Conservation (phyloP, 2,113 vertebrate species). For the Tympanuchus pallidicinctus region DNA sequence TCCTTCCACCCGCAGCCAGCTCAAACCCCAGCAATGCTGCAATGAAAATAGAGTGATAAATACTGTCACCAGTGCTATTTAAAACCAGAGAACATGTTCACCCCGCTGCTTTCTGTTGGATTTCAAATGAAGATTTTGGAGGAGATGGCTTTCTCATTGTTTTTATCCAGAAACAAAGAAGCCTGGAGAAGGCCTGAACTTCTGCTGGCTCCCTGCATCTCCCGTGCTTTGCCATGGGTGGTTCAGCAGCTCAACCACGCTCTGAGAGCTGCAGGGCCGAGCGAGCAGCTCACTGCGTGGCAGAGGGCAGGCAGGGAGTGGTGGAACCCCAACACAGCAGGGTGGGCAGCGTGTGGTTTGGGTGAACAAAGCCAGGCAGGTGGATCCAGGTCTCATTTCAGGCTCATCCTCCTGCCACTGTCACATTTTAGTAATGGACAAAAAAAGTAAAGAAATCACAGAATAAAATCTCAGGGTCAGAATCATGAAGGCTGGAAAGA, state of each 20-base stretch:
- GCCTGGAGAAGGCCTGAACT: not conserved
- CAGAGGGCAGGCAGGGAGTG: not conserved
- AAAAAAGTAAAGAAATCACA: not conserved
- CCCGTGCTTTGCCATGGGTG: not conserved
- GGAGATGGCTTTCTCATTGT: not conserved
- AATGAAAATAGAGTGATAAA: conserved; percentile 21
- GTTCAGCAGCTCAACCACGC: not conserved
- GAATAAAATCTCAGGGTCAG: too few species aligned
- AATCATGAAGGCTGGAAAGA: too few species aligned
- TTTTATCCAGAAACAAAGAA: conserved; percentile 9
- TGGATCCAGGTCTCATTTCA: not conserved
- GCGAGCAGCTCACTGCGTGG: not conserved
- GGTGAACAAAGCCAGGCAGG: not conserved
- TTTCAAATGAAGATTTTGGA: not conserved
- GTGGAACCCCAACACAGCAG: not conserved
- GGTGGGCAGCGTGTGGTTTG: not conserved
- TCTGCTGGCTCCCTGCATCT: not conserved
- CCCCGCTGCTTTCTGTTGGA: conserved; percentile 12
- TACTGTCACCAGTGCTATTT: conserved; percentile 51
- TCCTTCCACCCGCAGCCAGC: not conserved
- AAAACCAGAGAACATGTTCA: conserved; percentile 14
- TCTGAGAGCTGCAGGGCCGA: not conserved
- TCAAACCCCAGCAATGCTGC: conserved; percentile 13
- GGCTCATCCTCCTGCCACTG: not conserved
- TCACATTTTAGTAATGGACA: not conserved